A percentile compares a stretch with the other conserved stretches of the same genome.
Conservation (phyloP, 2,888 invertebrate genomes). For the Lottia scabra region DNA sequence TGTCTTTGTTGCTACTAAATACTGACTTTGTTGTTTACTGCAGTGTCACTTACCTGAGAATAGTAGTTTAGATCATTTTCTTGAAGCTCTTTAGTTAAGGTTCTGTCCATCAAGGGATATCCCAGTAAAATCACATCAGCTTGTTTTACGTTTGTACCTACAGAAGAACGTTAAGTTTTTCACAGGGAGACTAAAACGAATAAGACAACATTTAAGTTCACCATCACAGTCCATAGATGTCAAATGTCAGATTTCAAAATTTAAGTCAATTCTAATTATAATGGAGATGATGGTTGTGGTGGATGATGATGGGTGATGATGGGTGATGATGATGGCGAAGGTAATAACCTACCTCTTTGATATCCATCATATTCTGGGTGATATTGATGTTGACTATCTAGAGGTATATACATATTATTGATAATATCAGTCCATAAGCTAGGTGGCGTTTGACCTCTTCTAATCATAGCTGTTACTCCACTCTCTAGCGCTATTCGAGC, state of each 20-base stretch:
- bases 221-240: too few relatives aligned
- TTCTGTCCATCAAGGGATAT: slow-evolving; percentile 64
- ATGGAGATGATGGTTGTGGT: too few relatives aligned
- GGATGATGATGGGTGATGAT: neutral
- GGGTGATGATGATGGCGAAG: neutral
- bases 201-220: too few relatives aligned
- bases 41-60: slow-evolving; percentile 47
- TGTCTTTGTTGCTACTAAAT: too few relatives aligned
- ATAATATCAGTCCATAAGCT: slow-evolving; percentile 40
- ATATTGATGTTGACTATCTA: slow-evolving; percentile 59
- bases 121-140: slow-evolving; percentile 70
- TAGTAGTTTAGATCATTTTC: slow-evolving; percentile 68
- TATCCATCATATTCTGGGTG: slow-evolving; percentile 70
- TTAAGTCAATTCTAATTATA: too few relatives aligned
- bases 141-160: slow-evolving; percentile 61
- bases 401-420: slow-evolving; percentile 58
- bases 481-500: slow-evolving; percentile 50
- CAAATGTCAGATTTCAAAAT: too few relatives aligned
- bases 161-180: neutral
- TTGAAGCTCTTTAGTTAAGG: slow-evolving; percentile 53
- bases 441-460: slow-evolving; percentile 30
- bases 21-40: too few relatives aligned
- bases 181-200: too few relatives aligned
- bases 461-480: slow-evolving; percentile 31
- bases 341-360: slow-evolving; percentile 24